phyloP scores from a whole-genome alignment of 2,797 vertebrate genomes.

The Sebastes taczanowskii region DNA sequence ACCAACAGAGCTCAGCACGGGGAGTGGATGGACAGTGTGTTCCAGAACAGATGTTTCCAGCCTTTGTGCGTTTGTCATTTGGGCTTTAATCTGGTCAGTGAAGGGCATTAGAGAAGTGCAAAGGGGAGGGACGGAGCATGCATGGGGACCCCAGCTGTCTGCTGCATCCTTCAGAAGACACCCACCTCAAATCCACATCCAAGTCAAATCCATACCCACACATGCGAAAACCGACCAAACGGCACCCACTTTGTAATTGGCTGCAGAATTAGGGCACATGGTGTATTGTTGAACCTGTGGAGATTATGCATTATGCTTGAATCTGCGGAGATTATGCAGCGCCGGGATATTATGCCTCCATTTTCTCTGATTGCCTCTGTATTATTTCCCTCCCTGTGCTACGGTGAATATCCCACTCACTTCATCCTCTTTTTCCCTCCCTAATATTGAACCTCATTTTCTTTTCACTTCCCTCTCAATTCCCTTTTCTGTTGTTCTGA shows the following conservation, averaged over 20 bases:
- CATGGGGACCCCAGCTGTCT: conserved; percentile 77
- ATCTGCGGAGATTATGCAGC: conserved; percentile 75
- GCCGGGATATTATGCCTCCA: conserved; percentile 74
- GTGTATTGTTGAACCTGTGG: conserved; percentile 77
- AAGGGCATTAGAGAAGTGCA: conserved; percentile 81
- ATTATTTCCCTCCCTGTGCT: conserved; percentile 54
- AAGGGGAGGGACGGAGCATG: conserved; percentile 46
- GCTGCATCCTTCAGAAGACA: conserved; percentile 41
- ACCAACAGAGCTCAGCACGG: conserved; percentile 64
- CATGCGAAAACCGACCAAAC: conserved; percentile 36
- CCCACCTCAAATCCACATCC: conserved; percentile 12
- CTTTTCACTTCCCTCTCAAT: conserved; percentile 45
- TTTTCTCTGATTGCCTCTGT: conserved; percentile 78
- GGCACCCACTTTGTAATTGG: conserved; percentile 66
- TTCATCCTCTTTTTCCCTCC: conserved; percentile 22
- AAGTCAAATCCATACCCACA: conserved; percentile 34
- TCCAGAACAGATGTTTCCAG: conserved; percentile 82
- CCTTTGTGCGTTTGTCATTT: conserved; percentile 76
- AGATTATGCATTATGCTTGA: conserved; percentile 78
- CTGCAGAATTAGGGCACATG: conserved; percentile 72
- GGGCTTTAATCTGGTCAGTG: conserved; percentile 83
- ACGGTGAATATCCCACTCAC: conserved; percentile 38
- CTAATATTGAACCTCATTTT: conserved; percentile 41
- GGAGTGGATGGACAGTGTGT: conserved; percentile 68
- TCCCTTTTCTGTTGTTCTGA: conserved; percentile 43